Percentiles rank a stretch among this genome's conserved stretches.
These are phyloP conservation scores for Microcebus griseorufus DNA, from an alignment of 2,113 vertebrate species.

Conservation along the genomic window DNA sequence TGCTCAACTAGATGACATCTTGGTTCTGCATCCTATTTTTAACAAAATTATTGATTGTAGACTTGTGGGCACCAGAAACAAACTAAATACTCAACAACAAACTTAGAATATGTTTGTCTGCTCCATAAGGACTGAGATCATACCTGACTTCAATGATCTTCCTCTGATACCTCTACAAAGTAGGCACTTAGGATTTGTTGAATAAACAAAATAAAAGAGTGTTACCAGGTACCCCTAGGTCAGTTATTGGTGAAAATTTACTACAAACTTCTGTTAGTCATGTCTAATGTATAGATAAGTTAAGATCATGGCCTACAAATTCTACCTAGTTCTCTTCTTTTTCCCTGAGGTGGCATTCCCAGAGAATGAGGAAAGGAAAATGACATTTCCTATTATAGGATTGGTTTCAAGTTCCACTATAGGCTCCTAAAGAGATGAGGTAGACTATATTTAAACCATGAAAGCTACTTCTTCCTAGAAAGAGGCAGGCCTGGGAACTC, in stretches of 20 bases:
- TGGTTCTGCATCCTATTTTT: conserved; percentile 64
- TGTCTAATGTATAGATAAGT: neutral
- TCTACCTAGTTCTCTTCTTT: neutral
- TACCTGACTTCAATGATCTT: neutral
- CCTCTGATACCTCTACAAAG: neutral
- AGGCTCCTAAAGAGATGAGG: neutral
- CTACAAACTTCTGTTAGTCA: neutral
- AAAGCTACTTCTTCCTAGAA: neutral
- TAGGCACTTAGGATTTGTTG: neutral
- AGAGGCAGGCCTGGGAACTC: neutral
- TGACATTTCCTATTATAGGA: neutral
- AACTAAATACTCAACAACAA: neutral
- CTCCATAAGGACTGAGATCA: neutral
- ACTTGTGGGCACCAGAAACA: neutral
- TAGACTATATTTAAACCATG: neutral
- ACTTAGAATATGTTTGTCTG: neutral
- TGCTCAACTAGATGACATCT: conserved; percentile 63
- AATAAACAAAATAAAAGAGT: neutral
- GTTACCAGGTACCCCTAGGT: neutral
- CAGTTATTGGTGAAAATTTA: neutral
- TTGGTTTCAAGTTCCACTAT: neutral
- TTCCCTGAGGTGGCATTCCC: neutral
- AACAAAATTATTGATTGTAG: conserved; percentile 25
- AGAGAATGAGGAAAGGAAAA: neutral
- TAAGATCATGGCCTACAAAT: neutral